A percentile compares a stretch with the other conserved stretches of the same genome.
These are phyloP conservation scores for Pseudomyrmex flavicornis DNA, from an alignment of 1,140 invertebrate species.

Conservation along the genomic window DNA sequence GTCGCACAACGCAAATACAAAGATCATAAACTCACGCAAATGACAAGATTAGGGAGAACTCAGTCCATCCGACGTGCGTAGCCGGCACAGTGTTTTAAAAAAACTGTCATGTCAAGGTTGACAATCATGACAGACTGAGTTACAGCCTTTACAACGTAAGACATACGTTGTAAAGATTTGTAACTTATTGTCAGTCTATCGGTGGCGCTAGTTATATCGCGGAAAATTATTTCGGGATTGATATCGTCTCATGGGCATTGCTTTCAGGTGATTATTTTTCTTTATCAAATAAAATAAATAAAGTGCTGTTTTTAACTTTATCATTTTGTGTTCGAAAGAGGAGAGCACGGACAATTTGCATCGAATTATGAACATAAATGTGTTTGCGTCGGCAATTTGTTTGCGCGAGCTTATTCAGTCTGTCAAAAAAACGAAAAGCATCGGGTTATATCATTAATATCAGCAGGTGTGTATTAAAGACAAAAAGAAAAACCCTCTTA, in stretches of 20 bases:
- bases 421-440: slow-evolving; percentile 77
- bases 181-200: too few relatives aligned
- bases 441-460: slow-evolving; percentile 87
- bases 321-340: slow-evolving; percentile 55
- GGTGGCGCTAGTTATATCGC: too few relatives aligned
- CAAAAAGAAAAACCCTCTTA: not conserved
- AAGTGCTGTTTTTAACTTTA: not conserved
- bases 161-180: too few relatives aligned
- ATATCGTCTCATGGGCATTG: rapidly evolving
- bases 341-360: slow-evolving; percentile 81
- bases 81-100: too few relatives aligned
- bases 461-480: slow-evolving; percentile 83
- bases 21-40: too few relatives aligned
- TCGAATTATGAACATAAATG: slow-evolving; percentile 88
- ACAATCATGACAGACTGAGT: too few relatives aligned
- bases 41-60: too few relatives aligned
- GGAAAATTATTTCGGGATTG: too few relatives aligned
- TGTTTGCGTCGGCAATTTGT: slow-evolving; percentile 86
- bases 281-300: not conserved
- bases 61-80: too few relatives aligned
- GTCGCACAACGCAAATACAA: too few relatives aligned
- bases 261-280: slow-evolving; percentile 62
- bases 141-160: too few relatives aligned
- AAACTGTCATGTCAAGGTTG: too few relatives aligned
- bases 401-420: slow-evolving; percentile 84